A percentile compares a stretch with the other conserved stretches of the same genome.
These are phyloP conservation scores for Drymonia ruficornis DNA, from an alignment of 2,888 invertebrate genomes.

Conservation along the genomic window DNA sequence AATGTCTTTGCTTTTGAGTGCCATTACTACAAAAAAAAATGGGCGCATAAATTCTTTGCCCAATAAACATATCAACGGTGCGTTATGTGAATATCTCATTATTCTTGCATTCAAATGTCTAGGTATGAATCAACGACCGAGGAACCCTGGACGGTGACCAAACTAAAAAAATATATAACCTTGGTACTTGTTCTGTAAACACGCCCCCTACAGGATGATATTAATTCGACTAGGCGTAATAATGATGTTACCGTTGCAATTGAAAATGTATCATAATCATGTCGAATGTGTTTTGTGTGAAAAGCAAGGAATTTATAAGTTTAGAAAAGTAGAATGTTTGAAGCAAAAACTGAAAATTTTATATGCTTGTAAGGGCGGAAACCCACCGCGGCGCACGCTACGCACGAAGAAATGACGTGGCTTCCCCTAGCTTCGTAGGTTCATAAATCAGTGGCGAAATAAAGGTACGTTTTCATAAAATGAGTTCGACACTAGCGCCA, in stretches of 20 bases:
- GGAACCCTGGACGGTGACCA: constrained; percentile 62
- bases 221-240: background rate
- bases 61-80: constrained; percentile 22
- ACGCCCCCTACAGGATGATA: constrained; percentile 27
- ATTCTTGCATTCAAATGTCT: constrained; percentile 23
- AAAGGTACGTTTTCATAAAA: too few relatives aligned
- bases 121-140: constrained; percentile 62
- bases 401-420: too few relatives aligned
- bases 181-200: constrained; percentile 45
- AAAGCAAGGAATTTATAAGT: too few relatives aligned
- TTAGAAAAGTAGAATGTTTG: too few relatives aligned
- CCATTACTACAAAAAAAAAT: background rate
- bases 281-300: too few relatives aligned
- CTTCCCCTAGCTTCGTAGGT: too few relatives aligned
- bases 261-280: background rate
- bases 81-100: constrained; percentile 11
- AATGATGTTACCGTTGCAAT: background rate
- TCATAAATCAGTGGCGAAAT: too few relatives aligned
- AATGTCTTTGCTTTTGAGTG: background rate
- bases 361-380: too few relatives aligned
- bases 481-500: too few relatives aligned
- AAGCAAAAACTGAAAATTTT: too few relatives aligned
- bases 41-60: background rate
- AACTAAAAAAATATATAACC: constrained; percentile 47
- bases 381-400: too few relatives aligned